phyloP scores from a whole-genome alignment of 35 echinoderm and acorn worm genomes.

The Apostichopus californicus region DNA sequence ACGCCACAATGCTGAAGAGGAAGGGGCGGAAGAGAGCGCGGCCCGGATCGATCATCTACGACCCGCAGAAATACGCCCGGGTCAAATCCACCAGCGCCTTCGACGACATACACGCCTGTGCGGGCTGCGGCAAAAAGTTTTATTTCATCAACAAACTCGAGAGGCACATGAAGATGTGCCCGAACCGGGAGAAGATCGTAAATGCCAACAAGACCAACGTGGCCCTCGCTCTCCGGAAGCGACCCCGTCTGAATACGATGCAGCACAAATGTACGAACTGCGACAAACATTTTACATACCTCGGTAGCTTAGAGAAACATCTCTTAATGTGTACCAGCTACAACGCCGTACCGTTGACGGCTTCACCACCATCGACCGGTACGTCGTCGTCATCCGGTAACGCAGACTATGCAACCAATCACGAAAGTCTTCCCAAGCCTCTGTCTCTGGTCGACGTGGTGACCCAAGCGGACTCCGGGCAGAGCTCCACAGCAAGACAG shows the following conservation, averaged over 20 bases:
- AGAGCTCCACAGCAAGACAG: background rate
- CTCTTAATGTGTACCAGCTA: conserved; percentile 62
- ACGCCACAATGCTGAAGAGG: background rate
- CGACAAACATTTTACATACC: conserved; percentile 84
- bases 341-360: background rate
- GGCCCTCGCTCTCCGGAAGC: conserved; percentile 22
- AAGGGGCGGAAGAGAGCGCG: conserved; percentile 55
- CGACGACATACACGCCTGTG: conserved; percentile 80
- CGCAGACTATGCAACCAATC: background rate
- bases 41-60: conserved; percentile 76
- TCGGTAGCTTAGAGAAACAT: conserved; percentile 94
- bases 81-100: conserved; percentile 59
- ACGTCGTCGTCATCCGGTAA: background rate
- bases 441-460: background rate
- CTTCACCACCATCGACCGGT: too few species aligned
- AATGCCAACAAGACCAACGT: conserved; percentile 53
- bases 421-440: background rate
- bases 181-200: conserved; percentile 77
- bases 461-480: background rate
- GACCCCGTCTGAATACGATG: conserved; percentile 30
- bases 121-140: conserved; percentile 86
- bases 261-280: conserved; percentile 88
- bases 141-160: conserved; percentile 86
- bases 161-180: conserved; percentile 95
- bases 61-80: conserved; percentile 80